Percentiles rank a stretch among this genome's conserved stretches.
Evolutionary conservation across 2,113 vertebrate genomes (phyloP).

Genomic region (Gasterosteus nipponicus): DNA sequence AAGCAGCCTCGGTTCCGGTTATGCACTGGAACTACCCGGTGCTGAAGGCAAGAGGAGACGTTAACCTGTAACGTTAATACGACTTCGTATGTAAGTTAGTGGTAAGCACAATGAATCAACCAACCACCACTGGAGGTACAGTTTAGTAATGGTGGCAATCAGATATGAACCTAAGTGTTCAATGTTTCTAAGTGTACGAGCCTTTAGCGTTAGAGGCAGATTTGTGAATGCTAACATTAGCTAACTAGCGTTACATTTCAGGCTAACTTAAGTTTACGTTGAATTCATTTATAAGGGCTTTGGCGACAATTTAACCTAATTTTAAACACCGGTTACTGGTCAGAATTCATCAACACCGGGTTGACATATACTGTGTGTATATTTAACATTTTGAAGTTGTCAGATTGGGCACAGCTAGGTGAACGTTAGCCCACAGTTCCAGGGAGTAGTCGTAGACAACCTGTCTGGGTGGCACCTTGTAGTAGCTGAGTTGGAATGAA

Average conservation of each 20-base stretch:
- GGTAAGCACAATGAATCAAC: background rate
- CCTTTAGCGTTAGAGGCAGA: background rate
- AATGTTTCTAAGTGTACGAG: background rate
- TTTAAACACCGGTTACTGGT: rapidly evolving
- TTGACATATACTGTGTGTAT: background rate
- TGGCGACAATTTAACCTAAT: background rate
- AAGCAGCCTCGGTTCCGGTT: slow-evolving; percentile 34
- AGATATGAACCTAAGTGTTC: background rate
- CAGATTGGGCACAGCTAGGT: background rate
- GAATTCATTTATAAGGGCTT: background rate
- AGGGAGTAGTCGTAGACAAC: slow-evolving; percentile 36
- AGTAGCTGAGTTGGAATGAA: background rate
- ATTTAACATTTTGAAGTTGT: background rate
- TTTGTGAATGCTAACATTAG: slow-evolving; percentile 36
- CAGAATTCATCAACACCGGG: background rate
- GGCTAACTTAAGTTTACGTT: background rate
- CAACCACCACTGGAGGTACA: rapidly evolving
- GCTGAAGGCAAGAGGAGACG: background rate
- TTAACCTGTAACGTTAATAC: background rate
- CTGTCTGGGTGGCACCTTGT: slow-evolving; percentile 24
- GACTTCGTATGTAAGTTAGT: background rate
- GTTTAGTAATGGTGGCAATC: background rate
- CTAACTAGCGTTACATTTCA: slow-evolving; percentile 14
- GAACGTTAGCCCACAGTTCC: background rate
- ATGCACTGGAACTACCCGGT: slow-evolving; percentile 4